These are phyloP conservation scores for Cebus imitator DNA, from an alignment of 2,113 vertebrate species.

Conservation along the genomic window DNA sequence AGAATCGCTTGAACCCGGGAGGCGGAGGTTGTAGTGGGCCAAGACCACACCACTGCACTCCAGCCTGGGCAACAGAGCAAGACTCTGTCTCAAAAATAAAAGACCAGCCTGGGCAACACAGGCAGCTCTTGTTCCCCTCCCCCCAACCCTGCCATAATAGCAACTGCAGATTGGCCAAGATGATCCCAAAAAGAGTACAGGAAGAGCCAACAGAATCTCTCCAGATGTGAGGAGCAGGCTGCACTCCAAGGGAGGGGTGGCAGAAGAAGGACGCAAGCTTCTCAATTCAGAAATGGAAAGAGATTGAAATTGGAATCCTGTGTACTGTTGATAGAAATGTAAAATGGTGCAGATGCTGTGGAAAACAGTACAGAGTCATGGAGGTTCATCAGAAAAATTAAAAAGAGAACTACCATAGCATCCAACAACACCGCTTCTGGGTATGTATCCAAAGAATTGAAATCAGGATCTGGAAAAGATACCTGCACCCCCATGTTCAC, in stretches of 20 bases:
- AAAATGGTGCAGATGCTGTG: neutral
- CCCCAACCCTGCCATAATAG: neutral
- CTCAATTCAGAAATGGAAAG: neutral
- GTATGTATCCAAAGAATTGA: neutral
- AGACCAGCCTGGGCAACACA: neutral
- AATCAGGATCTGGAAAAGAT: neutral
- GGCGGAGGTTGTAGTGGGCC: too few relatives aligned
- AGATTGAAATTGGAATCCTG: neutral
- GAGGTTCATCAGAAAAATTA: neutral
- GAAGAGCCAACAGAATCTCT: rapidly evolving
- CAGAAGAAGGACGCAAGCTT: rapidly evolving
- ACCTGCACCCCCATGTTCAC: rapidly evolving
- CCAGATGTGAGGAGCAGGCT: neutral
- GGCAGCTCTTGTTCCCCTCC: too few relatives aligned
- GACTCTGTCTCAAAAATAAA: too few relatives aligned
- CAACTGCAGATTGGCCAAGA: neutral
- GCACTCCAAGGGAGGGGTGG: rapidly evolving
- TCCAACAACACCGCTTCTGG: neutral
- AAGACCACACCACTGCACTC: too few relatives aligned
- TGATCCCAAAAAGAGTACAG: rapidly evolving
- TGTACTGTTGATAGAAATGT: neutral
- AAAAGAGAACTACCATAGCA: neutral
- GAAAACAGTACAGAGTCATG: rapidly evolving
- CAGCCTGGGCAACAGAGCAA: too few relatives aligned
- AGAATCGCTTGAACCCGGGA: too few relatives aligned